Base-by-base conservation (phyloP, 1,140 invertebrate genomes). In the Drosophila pandora region DNA sequence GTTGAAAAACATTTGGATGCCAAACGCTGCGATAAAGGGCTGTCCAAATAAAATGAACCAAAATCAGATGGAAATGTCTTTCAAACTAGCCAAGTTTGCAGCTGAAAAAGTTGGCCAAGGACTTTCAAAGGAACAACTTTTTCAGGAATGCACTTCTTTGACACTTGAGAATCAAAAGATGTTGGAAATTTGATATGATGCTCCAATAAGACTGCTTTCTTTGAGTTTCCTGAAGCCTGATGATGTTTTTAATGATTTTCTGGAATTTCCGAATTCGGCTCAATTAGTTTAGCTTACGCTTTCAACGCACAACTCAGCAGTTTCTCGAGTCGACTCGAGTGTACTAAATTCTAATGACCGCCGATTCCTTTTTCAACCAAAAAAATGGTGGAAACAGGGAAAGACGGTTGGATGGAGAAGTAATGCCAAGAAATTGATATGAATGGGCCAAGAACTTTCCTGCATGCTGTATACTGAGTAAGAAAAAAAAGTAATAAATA, bases 351-450 rank as follows among this genome's bases (percentile, higher is more conserved):
- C 61, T 57, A 76, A 84, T 72, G 62, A 65, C 49, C 47, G 43
- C 50, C 55, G 60, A 17, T 23, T 63, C 48, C 57, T 54, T 30
- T 60, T 43, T 22, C 58, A 67, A 79, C 69, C 69, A 80, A 77
- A 45, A 64, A 84, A 76, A 76, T 58, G 58, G 54, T 9, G 23
- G 25, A 55, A 37, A 7, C 48, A 34, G 45, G 13, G 41, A 50
- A 76, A 62, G 72, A 17, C 17, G 17, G 17, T 17, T 17, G 17
- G 17, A 17, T 56, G 63, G 53, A 72, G 75, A 80, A 73, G 65
- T 73, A 84, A 84, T 68, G 81, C 77, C 28, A 84, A 73, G 76
- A 74, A 85, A 85, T 85, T 77, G 77, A 81, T 85, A 87, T 85
- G 82, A 77, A 87, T 77, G 68, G 77, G 13, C 63, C 28, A 58